phyloP scores from a whole-genome alignment of 2,797 vertebrate genomes.

The Loriculus beryllinus region DNA sequence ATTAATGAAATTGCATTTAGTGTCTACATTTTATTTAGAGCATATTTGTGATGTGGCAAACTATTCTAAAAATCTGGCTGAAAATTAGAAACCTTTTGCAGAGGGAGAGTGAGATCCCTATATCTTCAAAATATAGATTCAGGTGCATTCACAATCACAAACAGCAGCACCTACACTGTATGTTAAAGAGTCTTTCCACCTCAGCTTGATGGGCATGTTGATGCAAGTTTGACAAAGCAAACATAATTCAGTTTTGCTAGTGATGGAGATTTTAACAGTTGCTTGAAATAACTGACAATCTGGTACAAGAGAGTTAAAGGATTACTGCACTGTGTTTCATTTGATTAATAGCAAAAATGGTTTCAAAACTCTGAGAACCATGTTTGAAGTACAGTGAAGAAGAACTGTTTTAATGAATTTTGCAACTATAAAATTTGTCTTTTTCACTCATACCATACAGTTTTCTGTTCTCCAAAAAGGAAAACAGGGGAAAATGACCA shows the following conservation, averaged over 20 bases:
- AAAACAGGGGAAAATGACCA: neutral
- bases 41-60: neutral
- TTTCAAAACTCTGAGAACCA: constrained; percentile 63
- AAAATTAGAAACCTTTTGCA: neutral
- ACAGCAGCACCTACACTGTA: constrained; percentile 50
- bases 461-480: constrained; percentile 14
- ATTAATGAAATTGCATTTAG: neutral
- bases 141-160: constrained; percentile 47
- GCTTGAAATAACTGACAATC: constrained; percentile 77
- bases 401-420: constrained; percentile 57
- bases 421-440: constrained; percentile 6
- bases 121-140: constrained; percentile 13
- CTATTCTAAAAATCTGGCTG: neutral
- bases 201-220: constrained; percentile 72
- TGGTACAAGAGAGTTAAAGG: constrained; percentile 71
- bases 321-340: constrained; percentile 66
- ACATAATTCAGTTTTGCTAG: constrained; percentile 71
- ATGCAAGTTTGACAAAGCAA: constrained; percentile 73
- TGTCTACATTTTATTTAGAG: neutral
- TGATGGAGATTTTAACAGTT: constrained; percentile 73
- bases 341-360: constrained; percentile 72
- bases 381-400: constrained; percentile 50
- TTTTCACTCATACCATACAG: neutral
- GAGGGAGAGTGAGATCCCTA: neutral
- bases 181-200: constrained; percentile 67